Base-by-base conservation (phyloP, 1,140 invertebrate species). In the Spodoptera frugiperda region DNA sequence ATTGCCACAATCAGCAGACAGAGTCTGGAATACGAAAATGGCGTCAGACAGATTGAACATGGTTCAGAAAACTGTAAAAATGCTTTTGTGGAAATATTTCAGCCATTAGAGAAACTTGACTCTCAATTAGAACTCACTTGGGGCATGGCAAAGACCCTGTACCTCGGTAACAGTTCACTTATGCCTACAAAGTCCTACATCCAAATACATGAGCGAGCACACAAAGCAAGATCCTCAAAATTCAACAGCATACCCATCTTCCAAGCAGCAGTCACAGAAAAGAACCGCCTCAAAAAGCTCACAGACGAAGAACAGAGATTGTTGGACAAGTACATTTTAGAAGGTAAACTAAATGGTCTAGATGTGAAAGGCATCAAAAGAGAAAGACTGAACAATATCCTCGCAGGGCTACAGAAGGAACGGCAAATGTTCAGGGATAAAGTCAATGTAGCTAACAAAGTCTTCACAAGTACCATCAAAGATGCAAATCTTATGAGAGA, bases 71-170 rank as follows among this genome's bases (percentile, higher is more conserved):
- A 93, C 82, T 93, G 94, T 80, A 87, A 95, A 70, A 95, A 96
- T 93, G 95, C 96, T 55, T 97, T 98, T 91, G 93, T 95, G 12
- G 95, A 97, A 84, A 94, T 98, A n/a, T 95, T 98, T 72, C 89
- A 96, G 70, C 97, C 97, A 10, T 85, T 99, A 11, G 98, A 99
- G 86, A 95, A 96, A 78, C 88, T 96, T 0, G 95, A 95, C 25
- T 95, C 95, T 9, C 96, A 97, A 19, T 92, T 99, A 48, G 97
- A 98, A 84, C 95, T 96, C 44, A 98, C 97, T n/a, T 98, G 97
- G 97, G 97, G 97, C 39, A 95, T 98, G 78, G 96, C 97, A 0
- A 98, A 98, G 90, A 96, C 97, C 30, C 91, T 99, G 11, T 98
- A 97, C 87, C 94, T 97, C 65, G 96, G 97, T n/a, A 97, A 97